A percentile compares a stretch with the other conserved stretches of the same genome.
phyloP scores from a whole-genome alignment of 2,797 vertebrate genomes.

The Syndactyla subalaris region DNA sequence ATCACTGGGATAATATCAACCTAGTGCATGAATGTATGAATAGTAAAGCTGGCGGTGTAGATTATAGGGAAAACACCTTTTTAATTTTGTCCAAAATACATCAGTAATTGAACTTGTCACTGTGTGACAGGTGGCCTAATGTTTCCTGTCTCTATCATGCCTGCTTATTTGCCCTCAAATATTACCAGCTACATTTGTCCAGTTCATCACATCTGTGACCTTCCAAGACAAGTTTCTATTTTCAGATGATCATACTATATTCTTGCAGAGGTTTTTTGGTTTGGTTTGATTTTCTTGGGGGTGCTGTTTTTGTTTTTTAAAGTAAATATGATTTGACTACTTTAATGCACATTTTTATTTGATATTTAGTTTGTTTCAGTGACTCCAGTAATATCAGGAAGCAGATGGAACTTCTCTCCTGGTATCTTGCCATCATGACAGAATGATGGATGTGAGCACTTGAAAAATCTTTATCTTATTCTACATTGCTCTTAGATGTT shows the following conservation, averaged over 20 bases:
- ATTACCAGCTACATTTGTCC: not conserved
- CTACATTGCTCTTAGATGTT: conserved; percentile 21
- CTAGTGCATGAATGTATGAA: not conserved
- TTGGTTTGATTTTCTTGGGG: not conserved
- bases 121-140: not conserved
- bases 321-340: not conserved
- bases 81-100: not conserved
- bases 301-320: not conserved
- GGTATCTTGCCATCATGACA: conserved; percentile 60
- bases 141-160: not conserved
- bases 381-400: conserved; percentile 14
- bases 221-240: not conserved
- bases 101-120: not conserved
- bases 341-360: not conserved
- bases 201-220: not conserved
- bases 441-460: conserved; percentile 60
- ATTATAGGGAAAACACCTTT: not conserved
- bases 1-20: not conserved
- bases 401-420: conserved; percentile 59
- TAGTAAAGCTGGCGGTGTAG: not conserved
- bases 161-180: not conserved
- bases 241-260: not conserved
- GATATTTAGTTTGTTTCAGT: conserved; percentile 13
- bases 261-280: not conserved
- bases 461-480: conserved; percentile 59